These are phyloP conservation scores for Mustelus asterias DNA, from an alignment of 2,113 vertebrate species.

Conservation along the genomic window DNA sequence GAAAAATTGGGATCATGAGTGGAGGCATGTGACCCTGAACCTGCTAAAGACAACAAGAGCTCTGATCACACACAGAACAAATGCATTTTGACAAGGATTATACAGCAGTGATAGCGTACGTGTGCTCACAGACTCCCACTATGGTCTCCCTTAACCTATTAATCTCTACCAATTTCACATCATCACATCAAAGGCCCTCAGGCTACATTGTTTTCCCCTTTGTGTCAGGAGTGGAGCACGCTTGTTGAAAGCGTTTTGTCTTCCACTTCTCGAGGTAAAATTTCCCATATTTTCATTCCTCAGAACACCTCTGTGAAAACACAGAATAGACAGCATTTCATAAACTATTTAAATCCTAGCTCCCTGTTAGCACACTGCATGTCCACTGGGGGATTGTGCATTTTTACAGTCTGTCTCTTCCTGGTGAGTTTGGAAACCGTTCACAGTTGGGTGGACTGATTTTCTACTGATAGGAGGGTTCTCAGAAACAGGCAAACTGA, in stretches of 20 bases:
- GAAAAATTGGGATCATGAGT: conserved; percentile 99
- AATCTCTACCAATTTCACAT: conserved; percentile 61
- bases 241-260: conserved; percentile 31
- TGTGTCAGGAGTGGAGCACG: conserved; percentile 46
- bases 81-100: conserved; percentile 73
- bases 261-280: conserved; percentile 42
- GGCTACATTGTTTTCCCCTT: conserved; percentile 48
- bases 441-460: conserved; percentile 5
- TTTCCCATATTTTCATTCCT: neutral
- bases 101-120: conserved; percentile 54
- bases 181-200: conserved; percentile 60
- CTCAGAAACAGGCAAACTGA: conserved; percentile 2
- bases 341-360: neutral
- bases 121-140: conserved; percentile 58
- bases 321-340: neutral
- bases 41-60: conserved; percentile 83
- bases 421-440: neutral
- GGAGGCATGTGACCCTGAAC: conserved; percentile 99
- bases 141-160: conserved; percentile 52
- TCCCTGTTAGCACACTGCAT: conserved; percentile 21
- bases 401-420: neutral
- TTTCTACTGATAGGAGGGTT: neutral
- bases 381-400: neutral
- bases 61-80: conserved; percentile 67
- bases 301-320: neutral